Base-by-base conservation (phyloP, 2,888 invertebrate species). In the Allygus modestus region DNA sequence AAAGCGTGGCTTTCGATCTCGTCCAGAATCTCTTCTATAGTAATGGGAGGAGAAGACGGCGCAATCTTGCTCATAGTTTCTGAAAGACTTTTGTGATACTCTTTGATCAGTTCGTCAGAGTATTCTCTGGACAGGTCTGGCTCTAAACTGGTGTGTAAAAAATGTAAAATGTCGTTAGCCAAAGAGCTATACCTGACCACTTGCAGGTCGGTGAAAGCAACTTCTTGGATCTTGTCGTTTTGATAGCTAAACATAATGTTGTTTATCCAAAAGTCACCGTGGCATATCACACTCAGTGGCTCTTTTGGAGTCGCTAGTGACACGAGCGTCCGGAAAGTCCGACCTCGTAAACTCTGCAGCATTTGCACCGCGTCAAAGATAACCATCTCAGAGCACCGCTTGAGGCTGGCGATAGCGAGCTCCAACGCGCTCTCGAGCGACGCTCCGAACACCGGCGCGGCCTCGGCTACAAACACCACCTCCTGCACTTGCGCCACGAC, bases 201-300 rank as follows among this genome's bases (percentile, higher is more conserved):
- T 75, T 88, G 88, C 17, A 88, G 86, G 83, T 88, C 88, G 15
- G 88, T 86, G 15, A 88, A 85, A 73, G 82, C 86, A 9, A 87
- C 86, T 31, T 86, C 85, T 1, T 84, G 84, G 0, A 77, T 33
- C 0, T 86, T 86, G 0, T 84, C 83, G 20, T 71, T 79, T 51
- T 86, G 77, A 51, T 83, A 87, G 82, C 84, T 81, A 82, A 87
- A 88, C 41, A 88, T 77, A 84, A 88, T 87, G 69, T 88, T 88
- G 84, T 88, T 88, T 20, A 86, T 84, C 86, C 87, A 88, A 85
- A 88, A 87, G 71, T 88, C 88, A 2, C 88, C 88, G 58, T 88
- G 88, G 43, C 87, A 87, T 20, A 88, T 84, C 7, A 88, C 87
- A 17, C 86, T 81, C 0, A 88, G 83, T 0, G 87, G 87, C 41